Percentiles rank a stretch among this genome's conserved stretches.
These are phyloP conservation scores for Drosophila leontia DNA, from an alignment of 1,140 invertebrate genomes.

Conservation along the genomic window DNA sequence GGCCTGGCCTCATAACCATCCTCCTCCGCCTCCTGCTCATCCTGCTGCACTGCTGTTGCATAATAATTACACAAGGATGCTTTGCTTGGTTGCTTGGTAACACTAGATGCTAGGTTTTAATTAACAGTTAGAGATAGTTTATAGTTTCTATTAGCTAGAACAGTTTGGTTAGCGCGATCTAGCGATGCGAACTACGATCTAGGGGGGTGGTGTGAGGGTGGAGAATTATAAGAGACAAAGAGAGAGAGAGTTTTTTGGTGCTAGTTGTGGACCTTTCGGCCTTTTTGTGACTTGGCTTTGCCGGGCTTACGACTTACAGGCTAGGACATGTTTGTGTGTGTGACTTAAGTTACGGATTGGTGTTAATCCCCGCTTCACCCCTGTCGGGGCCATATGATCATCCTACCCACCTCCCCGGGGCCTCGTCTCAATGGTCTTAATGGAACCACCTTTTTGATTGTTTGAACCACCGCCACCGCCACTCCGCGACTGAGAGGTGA, in stretches of 20 bases:
- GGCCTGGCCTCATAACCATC: constrained; percentile 12
- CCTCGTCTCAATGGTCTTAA: constrained; percentile 21
- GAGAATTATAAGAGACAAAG: constrained; percentile 24
- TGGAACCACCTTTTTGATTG: constrained; percentile 24
- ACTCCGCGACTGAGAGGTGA: constrained; percentile 60
- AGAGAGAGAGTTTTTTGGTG: constrained; percentile 26
- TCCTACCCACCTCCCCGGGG: constrained; percentile 23
- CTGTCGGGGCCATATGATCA: constrained; percentile 1
- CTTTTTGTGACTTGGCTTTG: constrained; percentile 22
- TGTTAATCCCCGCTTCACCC: constrained; percentile 25
- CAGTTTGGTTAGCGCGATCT: constrained; percentile 41
- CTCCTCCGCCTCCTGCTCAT: constrained; percentile 46
- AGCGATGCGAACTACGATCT: constrained; percentile 44
- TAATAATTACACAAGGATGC: constrained; percentile 14
- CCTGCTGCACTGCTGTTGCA: constrained; percentile 45
- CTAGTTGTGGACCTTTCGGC: constrained; percentile 15
- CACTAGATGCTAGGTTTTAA: constrained; percentile 48
- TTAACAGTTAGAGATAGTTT: constrained; percentile 45
- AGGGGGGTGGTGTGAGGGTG: constrained; percentile 44
- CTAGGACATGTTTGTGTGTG: constrained; percentile 42
- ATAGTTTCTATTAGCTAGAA: constrained; percentile 52
- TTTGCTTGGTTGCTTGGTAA: constrained; percentile 27
- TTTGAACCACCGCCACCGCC: constrained; percentile 65
- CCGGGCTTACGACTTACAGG: constrained; percentile 60
- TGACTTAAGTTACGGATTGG: constrained; percentile 42